These are phyloP conservation scores for Mesorhabditis spiculigera DNA, from an alignment of 2,888 invertebrate genomes.

Conservation along the genomic window DNA sequence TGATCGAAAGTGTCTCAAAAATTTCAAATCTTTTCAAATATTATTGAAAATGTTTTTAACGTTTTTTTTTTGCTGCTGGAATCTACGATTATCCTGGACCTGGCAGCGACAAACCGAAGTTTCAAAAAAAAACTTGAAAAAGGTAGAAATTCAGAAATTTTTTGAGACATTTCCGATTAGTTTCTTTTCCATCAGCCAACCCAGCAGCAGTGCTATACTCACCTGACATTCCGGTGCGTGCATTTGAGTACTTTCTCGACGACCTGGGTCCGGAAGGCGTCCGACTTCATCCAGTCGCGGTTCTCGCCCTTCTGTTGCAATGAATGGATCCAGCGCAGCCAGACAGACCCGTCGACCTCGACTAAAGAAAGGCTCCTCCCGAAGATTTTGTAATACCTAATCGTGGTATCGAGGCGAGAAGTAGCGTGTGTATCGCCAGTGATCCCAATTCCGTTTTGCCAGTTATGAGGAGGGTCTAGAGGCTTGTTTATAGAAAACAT, in stretches of 20 bases:
- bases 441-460: slow-evolving; percentile 23
- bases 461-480: slow-evolving; percentile 18
- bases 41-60: neutral
- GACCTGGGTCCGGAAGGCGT: slow-evolving; percentile 24
- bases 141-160: too few species aligned
- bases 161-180: too few species aligned
- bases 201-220: neutral
- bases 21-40: too few species aligned
- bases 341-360: slow-evolving; percentile 43
- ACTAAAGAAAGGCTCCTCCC: slow-evolving; percentile 19
- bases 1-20: too few species aligned
- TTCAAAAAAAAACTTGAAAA: neutral
- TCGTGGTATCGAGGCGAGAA: slow-evolving; percentile 30
- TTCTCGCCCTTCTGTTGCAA: slow-evolving; percentile 15
- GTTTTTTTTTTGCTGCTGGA: neutral
- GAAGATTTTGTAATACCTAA: slow-evolving; percentile 12
- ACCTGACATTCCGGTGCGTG: slow-evolving; percentile 24
- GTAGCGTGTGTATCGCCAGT: slow-evolving; percentile 32
- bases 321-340: slow-evolving; percentile 40
- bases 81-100: too few species aligned
- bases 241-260: slow-evolving; percentile 29
- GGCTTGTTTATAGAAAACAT: neutral
- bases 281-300: slow-evolving; percentile 25
- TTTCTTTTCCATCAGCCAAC: neutral
- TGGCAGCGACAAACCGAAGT: too few species aligned